phyloP scores from a whole-genome alignment of 2,797 vertebrate species.

The Periparus ater region DNA sequence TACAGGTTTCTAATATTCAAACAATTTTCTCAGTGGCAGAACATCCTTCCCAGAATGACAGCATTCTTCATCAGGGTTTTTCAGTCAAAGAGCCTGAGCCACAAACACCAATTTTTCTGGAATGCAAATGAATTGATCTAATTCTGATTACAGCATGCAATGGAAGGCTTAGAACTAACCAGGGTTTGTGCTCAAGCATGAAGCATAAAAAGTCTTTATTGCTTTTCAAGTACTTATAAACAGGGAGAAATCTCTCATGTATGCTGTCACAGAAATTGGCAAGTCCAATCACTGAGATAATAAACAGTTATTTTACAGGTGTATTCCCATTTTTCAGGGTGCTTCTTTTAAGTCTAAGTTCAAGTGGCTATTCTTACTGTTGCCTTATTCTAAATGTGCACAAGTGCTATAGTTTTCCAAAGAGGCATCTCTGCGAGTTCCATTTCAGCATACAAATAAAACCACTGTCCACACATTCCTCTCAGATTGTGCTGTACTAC shows the following conservation, averaged over 20 bases:
- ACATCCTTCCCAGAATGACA: background rate
- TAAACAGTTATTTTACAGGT: background rate
- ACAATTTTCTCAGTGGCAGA: fast-evolving
- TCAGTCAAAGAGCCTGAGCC: background rate
- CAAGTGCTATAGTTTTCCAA: background rate
- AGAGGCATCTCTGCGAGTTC: background rate
- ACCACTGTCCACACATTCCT: background rate
- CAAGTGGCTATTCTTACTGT: background rate
- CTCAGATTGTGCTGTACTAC: background rate
- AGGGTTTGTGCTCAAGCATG: background rate
- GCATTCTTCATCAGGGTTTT: background rate
- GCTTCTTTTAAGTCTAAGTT: background rate
- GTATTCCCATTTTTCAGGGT: background rate
- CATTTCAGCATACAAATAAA: background rate
- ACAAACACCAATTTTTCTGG: background rate
- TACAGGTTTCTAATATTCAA: background rate
- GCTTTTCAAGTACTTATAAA: background rate
- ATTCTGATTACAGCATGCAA: background rate
- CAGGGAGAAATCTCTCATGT: background rate
- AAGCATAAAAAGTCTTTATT: background rate
- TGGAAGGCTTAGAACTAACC: background rate
- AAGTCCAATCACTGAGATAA: background rate
- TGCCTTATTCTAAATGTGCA: background rate
- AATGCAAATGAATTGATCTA: background rate
- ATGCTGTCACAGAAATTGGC: background rate